Base-by-base conservation (phyloP, 2,888 invertebrate species). In the Diarsia dahlii region DNA sequence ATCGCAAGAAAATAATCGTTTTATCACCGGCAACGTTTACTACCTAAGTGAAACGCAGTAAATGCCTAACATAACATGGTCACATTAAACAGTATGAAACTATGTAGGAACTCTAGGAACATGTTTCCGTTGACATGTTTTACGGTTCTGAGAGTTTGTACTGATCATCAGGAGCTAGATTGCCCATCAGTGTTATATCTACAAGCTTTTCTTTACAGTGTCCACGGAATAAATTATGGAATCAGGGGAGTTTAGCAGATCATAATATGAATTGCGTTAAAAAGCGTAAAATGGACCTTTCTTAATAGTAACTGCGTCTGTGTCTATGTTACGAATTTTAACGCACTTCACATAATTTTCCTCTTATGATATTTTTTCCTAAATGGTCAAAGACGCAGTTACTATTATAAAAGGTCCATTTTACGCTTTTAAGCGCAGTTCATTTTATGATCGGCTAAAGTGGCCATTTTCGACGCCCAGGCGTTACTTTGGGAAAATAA, bases 1-100 rank as follows among this genome's bases (percentile, higher is more conserved):
- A 66, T 76, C 8, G 3, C 23, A 28, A 58, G 60, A 76, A 76
- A 60, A 60, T 65, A 66, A 52, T 20, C 28, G 46, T 76, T 76
- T 66, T 52, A 66, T 76, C 13, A 52, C 67, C 2, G 39, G 39
- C 8, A 60, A 52, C 60, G 46, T 52, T 76, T 62, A 54, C 15
- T 62, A 52, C 50, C 50, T 23, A 18, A 52, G 76, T 34, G 23
- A 66, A 60, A 46, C 66, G 12, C 54, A 54, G 46, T 67, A 15
- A 62, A 77, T 66, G 9, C 34, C 52, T 46, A 48, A 28, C 15
- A 28, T 50, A 39, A 56, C 54, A 54, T 6, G 52, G 54, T 50
- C 28, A 56, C 63, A 54, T 6, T 62, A 62, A 60, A 58, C 34
- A 20, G 15, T 23, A 39, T 34, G 52, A 15, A 66, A 67, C 13